Conservation (phyloP, 2,797 vertebrate species). For the Oreonectes daqikongensis region DNA sequence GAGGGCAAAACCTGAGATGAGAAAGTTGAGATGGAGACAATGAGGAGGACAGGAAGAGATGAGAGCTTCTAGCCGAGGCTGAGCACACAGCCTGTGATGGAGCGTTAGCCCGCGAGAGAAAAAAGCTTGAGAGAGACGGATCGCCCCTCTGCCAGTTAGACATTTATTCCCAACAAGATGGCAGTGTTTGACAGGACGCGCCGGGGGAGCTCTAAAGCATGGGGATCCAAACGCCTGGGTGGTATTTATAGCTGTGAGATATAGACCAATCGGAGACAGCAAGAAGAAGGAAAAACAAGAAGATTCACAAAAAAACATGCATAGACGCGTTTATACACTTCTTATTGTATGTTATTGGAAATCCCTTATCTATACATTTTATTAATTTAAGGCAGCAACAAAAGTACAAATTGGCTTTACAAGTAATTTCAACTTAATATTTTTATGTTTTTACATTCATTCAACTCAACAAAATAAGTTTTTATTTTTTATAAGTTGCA, state of each 20-base stretch:
- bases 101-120: constrained; percentile 29
- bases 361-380: not conserved
- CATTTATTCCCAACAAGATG: constrained; percentile 75
- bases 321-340: not conserved
- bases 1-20: not conserved
- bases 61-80: not conserved
- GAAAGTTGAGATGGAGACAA: not conserved
- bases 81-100: constrained; percentile 21
- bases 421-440: too few species aligned
- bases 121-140: constrained; percentile 43
- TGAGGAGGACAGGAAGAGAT: not conserved
- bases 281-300: constrained; percentile 51
- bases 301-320: constrained; percentile 28
- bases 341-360: not conserved
- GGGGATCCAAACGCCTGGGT: constrained; percentile 77
- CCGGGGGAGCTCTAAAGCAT: constrained; percentile 75
- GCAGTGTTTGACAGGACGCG: constrained; percentile 70
- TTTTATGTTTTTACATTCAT: not conserved
- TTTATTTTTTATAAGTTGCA: too few species aligned
- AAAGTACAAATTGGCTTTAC: too few species aligned
- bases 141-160: constrained; percentile 56
- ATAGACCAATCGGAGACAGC: constrained; percentile 49
- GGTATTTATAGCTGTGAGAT: constrained; percentile 75
- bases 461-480: not conserved
- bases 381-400: too few species aligned